Evolutionary conservation across 2,797 vertebrate genomes (phyloP).

Genomic region (Benthosema pterotum): DNA sequence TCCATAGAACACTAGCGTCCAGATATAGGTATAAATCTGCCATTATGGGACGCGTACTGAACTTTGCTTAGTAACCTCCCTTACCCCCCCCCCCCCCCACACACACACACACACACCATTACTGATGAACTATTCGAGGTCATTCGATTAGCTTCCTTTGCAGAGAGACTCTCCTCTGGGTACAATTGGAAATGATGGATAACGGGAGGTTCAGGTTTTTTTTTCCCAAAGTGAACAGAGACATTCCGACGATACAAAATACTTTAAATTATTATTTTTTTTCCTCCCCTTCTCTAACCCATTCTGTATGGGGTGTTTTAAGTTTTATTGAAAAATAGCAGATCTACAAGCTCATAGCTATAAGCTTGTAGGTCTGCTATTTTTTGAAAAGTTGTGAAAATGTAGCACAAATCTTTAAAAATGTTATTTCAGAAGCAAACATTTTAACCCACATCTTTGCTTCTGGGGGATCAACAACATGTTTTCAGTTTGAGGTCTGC

Average conservation of each 20-base stretch:
- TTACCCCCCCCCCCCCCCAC: neutral
- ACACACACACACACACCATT: neutral
- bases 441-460: too few species aligned
- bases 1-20: neutral
- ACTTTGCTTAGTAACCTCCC: conserved; percentile 8
- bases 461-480: too few species aligned
- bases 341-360: too few species aligned
- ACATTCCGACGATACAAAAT: conserved; percentile 24
- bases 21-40: conserved; percentile 20
- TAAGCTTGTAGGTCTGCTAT: too few species aligned
- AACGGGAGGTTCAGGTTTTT: conserved; percentile 8
- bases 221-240: conserved; percentile 4
- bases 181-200: conserved; percentile 17
- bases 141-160: conserved; percentile 25
- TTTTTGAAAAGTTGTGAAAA: too few species aligned
- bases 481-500: too few species aligned
- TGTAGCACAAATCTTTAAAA: too few species aligned
- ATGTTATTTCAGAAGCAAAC: too few species aligned
- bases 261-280: neutral
- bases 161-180: conserved; percentile 16
- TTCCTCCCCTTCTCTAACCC: too few species aligned
- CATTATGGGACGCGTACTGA: too few species aligned
- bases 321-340: too few species aligned
- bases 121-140: conserved; percentile 22
- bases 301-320: too few species aligned